phyloP scores from a whole-genome alignment of 2,113 vertebrate genomes.

The Oenanthe oenanthe region DNA sequence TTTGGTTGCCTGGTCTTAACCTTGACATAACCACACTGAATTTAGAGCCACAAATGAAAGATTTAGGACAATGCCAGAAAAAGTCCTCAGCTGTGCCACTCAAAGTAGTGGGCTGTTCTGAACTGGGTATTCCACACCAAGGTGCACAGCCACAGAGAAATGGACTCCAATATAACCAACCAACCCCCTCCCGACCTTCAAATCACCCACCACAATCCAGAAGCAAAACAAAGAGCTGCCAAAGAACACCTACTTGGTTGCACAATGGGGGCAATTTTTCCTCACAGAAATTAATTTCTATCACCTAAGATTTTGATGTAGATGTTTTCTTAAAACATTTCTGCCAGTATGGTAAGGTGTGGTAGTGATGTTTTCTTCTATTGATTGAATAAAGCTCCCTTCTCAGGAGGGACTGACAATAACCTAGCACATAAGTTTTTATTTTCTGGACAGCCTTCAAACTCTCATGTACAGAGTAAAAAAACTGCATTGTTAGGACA shows the following conservation, averaged over 20 bases:
- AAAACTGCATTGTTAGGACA: not conserved
- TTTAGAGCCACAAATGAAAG: not conserved
- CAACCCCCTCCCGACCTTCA: accelerated
- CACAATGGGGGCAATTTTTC: not conserved
- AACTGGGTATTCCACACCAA: not conserved
- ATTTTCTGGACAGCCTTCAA: not conserved
- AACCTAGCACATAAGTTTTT: not conserved
- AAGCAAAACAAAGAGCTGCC: not conserved
- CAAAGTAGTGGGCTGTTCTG: not conserved
- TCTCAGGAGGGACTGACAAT: not conserved
- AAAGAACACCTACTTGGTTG: not conserved
- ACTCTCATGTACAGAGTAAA: not conserved
- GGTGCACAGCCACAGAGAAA: not conserved
- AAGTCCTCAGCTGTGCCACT: not conserved
- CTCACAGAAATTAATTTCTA: not conserved
- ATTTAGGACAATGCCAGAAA: not conserved
- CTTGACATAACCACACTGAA: not conserved
- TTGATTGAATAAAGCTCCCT: not conserved
- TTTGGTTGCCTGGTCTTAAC: not conserved
- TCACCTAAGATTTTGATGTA: not conserved
- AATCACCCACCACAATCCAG: not conserved
- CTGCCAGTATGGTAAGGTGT: not conserved
- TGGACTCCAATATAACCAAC: not conserved
- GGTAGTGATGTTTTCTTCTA: not conserved
- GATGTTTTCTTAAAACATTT: not conserved